phyloP scores from a whole-genome alignment of 2,888 invertebrate species.

The Scaptomyza cyrtandrae region DNA sequence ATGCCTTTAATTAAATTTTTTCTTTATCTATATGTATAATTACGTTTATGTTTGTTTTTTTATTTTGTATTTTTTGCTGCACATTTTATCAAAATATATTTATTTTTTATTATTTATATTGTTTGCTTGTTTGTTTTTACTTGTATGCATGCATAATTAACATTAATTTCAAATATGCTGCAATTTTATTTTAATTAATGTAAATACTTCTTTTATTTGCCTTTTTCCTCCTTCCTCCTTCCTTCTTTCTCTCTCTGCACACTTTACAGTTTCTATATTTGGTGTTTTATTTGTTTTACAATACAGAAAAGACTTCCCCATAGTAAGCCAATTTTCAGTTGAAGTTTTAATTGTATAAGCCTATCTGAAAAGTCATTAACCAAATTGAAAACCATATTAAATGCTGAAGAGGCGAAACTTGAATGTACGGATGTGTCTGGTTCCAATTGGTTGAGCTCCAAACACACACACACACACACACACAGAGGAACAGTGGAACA shows the following conservation, averaged over 20 bases:
- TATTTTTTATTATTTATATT: constrained; percentile 10
- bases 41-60: background rate
- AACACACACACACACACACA: too few relatives aligned
- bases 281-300: too few relatives aligned
- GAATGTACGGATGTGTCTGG: constrained; percentile 25
- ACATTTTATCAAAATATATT: constrained; percentile 60
- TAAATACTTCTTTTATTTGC: constrained; percentile 41
- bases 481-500: too few relatives aligned
- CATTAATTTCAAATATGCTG: constrained; percentile 10
- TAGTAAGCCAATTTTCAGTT: constrained; percentile 16
- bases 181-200: constrained; percentile 36
- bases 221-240: constrained; percentile 2
- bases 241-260: constrained; percentile 20
- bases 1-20: background rate
- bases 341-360: constrained; percentile 17
- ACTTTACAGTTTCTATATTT: too few relatives aligned
- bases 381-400: constrained; percentile 72
- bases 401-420: constrained; percentile 10
- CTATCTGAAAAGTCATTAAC: constrained; percentile 67
- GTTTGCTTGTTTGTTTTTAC: background rate
- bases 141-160: constrained; percentile 24
- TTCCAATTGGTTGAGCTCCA: constrained; percentile 44
- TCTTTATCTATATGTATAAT: background rate
- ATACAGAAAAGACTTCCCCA: too few relatives aligned
- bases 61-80: constrained; percentile 4